phyloP scores from a whole-genome alignment of 2,888 invertebrate species.

The Phasia obesa region DNA sequence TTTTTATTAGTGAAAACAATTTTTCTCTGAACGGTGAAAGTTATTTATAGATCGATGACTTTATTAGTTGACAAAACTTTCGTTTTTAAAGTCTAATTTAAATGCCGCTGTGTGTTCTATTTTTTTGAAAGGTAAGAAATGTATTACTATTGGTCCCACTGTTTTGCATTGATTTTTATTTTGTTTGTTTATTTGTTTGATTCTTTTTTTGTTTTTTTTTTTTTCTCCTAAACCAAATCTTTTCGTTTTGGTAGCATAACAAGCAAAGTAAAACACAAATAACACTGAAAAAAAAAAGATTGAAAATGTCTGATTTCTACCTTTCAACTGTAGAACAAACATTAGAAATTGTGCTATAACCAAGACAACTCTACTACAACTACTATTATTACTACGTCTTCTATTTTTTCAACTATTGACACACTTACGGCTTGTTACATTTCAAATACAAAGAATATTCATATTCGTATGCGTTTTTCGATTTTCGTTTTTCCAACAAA shows the following conservation, averaged over 20 bases:
- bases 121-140: too few species aligned
- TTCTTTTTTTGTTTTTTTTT: background rate
- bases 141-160: background rate
- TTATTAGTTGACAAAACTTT: too few species aligned
- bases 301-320: slow-evolving; percentile 39
- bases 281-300: background rate
- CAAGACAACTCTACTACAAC: slow-evolving; percentile 4
- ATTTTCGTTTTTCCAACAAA: background rate
- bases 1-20: too few species aligned
- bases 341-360: background rate
- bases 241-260: background rate
- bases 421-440: slow-evolving; percentile 23
- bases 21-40: too few species aligned
- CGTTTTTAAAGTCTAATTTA: too few species aligned
- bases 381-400: background rate
- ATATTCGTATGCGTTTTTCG: background rate
- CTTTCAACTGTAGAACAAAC: slow-evolving; percentile 45
- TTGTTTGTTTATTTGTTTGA: too few species aligned
- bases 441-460: background rate
- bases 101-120: too few species aligned
- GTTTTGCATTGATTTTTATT: background rate
- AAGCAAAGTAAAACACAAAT: background rate
- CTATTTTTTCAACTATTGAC: slow-evolving; percentile 13
- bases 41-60: too few species aligned
- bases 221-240: background rate